Evolutionary conservation across 2,888 invertebrate species (phyloP), one percentile per base, ranked within the genome.

Genomic region (Leptura quadrifasciata): DNA sequence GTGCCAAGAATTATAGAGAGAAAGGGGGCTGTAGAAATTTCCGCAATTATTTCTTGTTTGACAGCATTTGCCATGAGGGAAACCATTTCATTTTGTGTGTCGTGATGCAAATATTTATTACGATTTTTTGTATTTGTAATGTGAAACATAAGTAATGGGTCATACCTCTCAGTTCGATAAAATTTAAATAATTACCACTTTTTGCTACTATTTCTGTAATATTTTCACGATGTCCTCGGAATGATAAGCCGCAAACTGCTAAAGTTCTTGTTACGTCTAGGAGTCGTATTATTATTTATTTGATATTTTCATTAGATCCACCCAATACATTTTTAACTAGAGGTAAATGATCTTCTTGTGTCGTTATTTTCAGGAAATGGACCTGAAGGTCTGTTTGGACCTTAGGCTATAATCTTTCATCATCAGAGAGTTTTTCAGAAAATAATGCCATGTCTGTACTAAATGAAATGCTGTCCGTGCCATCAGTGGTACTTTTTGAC

Each of bases 111-210:
- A n/a, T n/a, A n/a, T n/a, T n/a, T n/a, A n/a, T n/a, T n/a, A n/a
- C n/a, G n/a, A n/a, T 18, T 27, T 20, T 70, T 70, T 70, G 12
- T 70, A 70, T 70, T 70, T 57, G n/a, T 70, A 24, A 57, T 57
- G 57, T 70, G 70, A 24, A 58, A 70, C 18, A 58, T 70, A 20
- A 70, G 21, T 31, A 70, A 57, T 31, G 70, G 58, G 31, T 70
- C 58, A 70, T 70, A 68, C 24, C 70, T 20, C 10, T 21, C 35
- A 70, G 54, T 58, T 57, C 70, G 35, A 70, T 70, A 70, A 70
- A 57, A 70, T 70, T 58, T 20, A 70, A 70, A 70, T 24, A 70
- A 58, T 70, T 58, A 70, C 58, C 70, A 57, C 70, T 70, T 70
- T 18, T 20, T 35, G 57, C 12, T 55, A 57, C 52, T n/a, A 52